Evolutionary conservation across 2,888 invertebrate species (phyloP).

Genomic region (Diplazon laetatorius): DNA sequence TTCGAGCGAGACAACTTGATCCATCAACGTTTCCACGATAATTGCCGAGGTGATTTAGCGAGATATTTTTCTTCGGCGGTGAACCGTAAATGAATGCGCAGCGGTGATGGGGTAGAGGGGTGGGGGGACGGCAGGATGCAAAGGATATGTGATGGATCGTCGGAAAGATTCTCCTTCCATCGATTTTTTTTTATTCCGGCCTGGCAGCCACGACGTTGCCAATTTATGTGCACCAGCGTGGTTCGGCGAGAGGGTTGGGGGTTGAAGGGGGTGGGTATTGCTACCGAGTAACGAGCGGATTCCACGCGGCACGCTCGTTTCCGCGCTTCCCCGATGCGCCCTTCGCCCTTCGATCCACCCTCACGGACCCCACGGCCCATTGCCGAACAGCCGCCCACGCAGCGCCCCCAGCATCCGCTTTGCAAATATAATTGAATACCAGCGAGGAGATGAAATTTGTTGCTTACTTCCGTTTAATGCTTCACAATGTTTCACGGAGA

Average conservation of each 20-base stretch:
- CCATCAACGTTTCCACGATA: not conserved
- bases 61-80: constrained; percentile 19
- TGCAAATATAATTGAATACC: constrained; percentile 22
- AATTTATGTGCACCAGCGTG: constrained; percentile 17
- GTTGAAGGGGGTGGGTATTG: constrained; percentile 5
- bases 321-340: not conserved
- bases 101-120: no score
- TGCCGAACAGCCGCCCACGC: constrained; percentile 7
- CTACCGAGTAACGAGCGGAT: constrained; percentile 21
- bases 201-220: constrained; percentile 2
- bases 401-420: constrained; percentile 7
- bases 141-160: constrained; percentile 13
- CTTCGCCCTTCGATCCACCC: no score
- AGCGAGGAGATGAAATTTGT: constrained; percentile 21
- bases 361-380: not conserved
- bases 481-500: constrained; percentile 14
- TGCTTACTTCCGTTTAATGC: constrained; percentile 23
- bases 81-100: constrained; percentile 17
- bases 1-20: no score
- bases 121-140: constrained; percentile 2
- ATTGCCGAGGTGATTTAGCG: constrained; percentile 20
- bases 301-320: constrained; percentile 8
- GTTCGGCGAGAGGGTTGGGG: not conserved
- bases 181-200: not conserved
- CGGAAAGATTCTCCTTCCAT: constrained; percentile 1